Base-by-base conservation (phyloP, 2,113 vertebrate genomes). In the Colaptes auratus region DNA sequence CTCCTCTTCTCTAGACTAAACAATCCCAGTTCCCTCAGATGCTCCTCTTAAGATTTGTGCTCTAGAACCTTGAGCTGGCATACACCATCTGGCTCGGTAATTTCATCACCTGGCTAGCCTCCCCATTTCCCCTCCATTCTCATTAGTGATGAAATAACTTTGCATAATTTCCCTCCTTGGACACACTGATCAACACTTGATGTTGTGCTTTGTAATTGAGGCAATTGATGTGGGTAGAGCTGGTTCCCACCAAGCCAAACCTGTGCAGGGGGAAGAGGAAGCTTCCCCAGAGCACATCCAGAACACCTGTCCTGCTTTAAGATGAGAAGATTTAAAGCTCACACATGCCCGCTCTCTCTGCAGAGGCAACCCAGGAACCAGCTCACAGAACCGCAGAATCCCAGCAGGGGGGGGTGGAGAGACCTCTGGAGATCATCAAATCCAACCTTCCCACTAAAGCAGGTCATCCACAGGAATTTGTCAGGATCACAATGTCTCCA, bases 101-200 rank as follows among this genome's bases (percentile, higher is more conserved):
- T 44, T 52, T 35, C 50, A 55, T 30, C 78, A 69, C 9, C 14
- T 3, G 4, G 28, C 12, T 3, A 3, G 35, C 10, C 28, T 18
- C 63, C 14, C 7, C 10, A 11, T 30, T 19, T 35, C 9, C 25
- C 31, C 59, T 70, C 25, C 44, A 79, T n/a, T n/a, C 88, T 19
- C 3, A 0, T 55, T 3, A 13, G 21, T 35, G 27, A 35, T 1
- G 0, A 53, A 50, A 36, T 30, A 50, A 14, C 27, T 21, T 5
- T 9, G 17, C 74, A 27, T 64, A 6, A 82, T 73, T 76, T 21
- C 78, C 36, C 73, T 36, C 23, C 60, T 50, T 50, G 75, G 27
- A 5, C 7, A 14, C 27, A 4, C 31, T 25, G 6, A n/a, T 15
- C 53, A 52, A 24, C 50, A 23, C 50, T 52, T 52, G 50, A 52